Percentiles rank a stretch among this genome's conserved stretches.
Evolutionary conservation across 2,797 vertebrate genomes (phyloP).

Genomic region (Lycodopsis pacificus): DNA sequence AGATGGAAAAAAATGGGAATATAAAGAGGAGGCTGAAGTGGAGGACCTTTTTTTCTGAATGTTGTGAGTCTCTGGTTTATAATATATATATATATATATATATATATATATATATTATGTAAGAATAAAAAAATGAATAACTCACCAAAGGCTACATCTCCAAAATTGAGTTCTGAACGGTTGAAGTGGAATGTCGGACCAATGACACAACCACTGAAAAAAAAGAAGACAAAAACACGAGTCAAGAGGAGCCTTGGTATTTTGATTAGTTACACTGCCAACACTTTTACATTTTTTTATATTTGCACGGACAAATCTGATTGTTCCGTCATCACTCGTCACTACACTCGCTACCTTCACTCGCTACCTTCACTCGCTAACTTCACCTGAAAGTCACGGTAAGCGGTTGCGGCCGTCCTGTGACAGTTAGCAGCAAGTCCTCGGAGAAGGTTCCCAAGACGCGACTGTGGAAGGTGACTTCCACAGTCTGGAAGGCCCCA

Average conservation of each 20-base stretch:
- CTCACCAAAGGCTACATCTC: constrained; percentile 91
- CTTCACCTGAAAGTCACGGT: constrained; percentile 83
- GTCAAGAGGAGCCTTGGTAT: not conserved
- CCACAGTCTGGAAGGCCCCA: constrained; percentile 76
- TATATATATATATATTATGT: not conserved
- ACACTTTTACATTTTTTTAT: not conserved
- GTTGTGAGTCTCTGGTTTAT: not conserved
- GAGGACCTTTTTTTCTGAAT: not conserved
- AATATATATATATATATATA: not conserved
- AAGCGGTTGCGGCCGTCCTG: constrained; percentile 78
- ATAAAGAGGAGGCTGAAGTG: not conserved
- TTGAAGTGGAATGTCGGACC: constrained; percentile 89
- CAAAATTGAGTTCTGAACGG: constrained; percentile 86
- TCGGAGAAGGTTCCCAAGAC: constrained; percentile 86
- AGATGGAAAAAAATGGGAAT: not conserved
- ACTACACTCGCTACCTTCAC: not conserved
- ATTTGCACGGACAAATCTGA: not conserved
- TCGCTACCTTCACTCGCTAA: not conserved
- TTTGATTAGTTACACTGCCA: not conserved
- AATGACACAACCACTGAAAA: constrained; percentile 88
- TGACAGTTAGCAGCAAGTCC: constrained; percentile 83
- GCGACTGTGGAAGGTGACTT: constrained; percentile 83
- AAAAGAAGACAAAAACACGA: constrained; percentile 22
- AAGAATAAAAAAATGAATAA: constrained; percentile 10
- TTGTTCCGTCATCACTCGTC: not conserved